Conservation (phyloP, 2,797 vertebrate genomes). For the Oreochromis grahami region DNA sequence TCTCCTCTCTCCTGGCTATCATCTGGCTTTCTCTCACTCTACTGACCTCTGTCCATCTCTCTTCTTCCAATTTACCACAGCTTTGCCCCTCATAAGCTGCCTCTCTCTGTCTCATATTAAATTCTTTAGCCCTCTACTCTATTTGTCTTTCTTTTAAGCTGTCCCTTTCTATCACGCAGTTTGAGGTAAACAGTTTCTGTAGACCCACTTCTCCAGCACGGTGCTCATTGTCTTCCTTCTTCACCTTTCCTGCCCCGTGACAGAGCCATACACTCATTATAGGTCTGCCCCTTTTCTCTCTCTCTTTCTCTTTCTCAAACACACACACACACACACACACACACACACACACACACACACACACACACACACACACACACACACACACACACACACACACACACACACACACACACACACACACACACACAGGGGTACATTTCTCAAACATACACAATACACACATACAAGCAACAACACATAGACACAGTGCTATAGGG, state of each 20-base stretch:
- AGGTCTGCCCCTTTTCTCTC: slow-evolving; percentile 12
- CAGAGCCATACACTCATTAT: slow-evolving; percentile 38
- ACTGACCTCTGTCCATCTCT: slow-evolving; percentile 37
- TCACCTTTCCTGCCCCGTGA: slow-evolving; percentile 21
- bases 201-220: slow-evolving; percentile 1
- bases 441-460: not conserved
- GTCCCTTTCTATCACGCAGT: slow-evolving; percentile 23
- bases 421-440: not conserved
- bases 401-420: not conserved
- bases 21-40: slow-evolving; percentile 28
- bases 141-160: slow-evolving; percentile 37
- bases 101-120: slow-evolving; percentile 20
- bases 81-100: slow-evolving; percentile 30
- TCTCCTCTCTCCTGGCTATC: slow-evolving; percentile 28
- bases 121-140: slow-evolving; percentile 11
- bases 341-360: no score
- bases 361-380: no score
- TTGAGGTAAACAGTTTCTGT: slow-evolving; percentile 35
- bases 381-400: not conserved
- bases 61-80: slow-evolving; percentile 25
- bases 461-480: slow-evolving; percentile 8
- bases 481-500: slow-evolving; percentile 36
- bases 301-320: not conserved
- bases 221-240: slow-evolving; percentile 29
- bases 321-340: no score